Percentiles rank a stretch among this genome's conserved stretches.
These are phyloP conservation scores for Poeciliopsis retropinna DNA, from an alignment of 2,113 vertebrate species.

Conservation along the genomic window DNA sequence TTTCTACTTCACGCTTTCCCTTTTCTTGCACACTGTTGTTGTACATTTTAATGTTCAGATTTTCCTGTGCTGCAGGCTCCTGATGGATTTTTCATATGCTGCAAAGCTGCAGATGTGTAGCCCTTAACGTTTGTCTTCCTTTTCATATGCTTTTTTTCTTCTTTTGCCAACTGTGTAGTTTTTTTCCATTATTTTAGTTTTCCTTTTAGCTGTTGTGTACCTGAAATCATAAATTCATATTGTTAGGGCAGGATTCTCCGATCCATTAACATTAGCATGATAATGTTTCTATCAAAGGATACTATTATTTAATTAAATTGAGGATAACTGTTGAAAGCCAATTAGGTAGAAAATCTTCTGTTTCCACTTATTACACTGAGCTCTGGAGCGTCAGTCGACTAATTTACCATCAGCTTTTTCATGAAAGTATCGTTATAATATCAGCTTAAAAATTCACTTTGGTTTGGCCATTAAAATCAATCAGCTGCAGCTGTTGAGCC, in stretches of 20 bases:
- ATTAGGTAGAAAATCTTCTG: neutral
- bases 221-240: neutral
- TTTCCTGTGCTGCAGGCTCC: neutral
- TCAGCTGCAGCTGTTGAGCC: neutral
- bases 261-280: neutral
- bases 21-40: neutral
- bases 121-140: neutral
- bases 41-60: neutral
- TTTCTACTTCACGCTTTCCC: neutral
- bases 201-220: neutral
- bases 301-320: neutral
- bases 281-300: neutral
- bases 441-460: neutral
- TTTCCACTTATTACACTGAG: neutral
- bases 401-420: neutral
- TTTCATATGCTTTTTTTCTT: neutral
- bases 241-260: neutral
- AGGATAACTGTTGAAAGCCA: neutral
- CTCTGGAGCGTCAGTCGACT: neutral
- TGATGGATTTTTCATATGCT: slow-evolving; percentile 6
- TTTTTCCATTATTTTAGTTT: neutral
- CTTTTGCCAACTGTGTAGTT: neutral
- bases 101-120: slow-evolving; percentile 5
- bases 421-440: neutral
- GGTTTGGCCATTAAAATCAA: neutral